A percentile compares a stretch with the other conserved stretches of the same genome.
These are phyloP conservation scores for Notolepis coatsorum DNA, from an alignment of 2,797 vertebrate genomes.

Conservation along the genomic window DNA sequence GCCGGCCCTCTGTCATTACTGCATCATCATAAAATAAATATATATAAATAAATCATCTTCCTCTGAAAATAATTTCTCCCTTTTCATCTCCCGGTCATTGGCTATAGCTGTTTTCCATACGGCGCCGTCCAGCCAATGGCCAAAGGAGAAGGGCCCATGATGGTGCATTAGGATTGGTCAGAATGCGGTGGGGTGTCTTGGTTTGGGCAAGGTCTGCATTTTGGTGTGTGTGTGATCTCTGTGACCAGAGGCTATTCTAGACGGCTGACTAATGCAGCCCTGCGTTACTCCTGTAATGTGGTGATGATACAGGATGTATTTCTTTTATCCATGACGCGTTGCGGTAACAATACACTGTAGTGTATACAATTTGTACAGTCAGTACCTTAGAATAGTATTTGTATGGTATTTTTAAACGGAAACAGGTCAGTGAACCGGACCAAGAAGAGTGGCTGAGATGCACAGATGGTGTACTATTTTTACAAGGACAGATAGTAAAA, in stretches of 20 bases:
- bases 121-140: constrained; percentile 45
- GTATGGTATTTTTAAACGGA: too few relatives aligned
- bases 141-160: constrained; percentile 25
- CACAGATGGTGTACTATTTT: too few relatives aligned
- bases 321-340: too few relatives aligned
- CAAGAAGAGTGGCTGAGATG: too few relatives aligned
- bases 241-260: constrained; percentile 65
- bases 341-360: too few relatives aligned
- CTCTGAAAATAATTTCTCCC: constrained; percentile 59
- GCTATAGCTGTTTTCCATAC: constrained; percentile 57
- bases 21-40: constrained; percentile 42
- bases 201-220: constrained; percentile 54
- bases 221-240: constrained; percentile 44
- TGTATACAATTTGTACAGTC: too few relatives aligned
- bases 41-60: constrained; percentile 37
- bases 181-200: constrained; percentile 45
- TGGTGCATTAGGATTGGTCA: constrained; percentile 58
- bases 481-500: too few relatives aligned
- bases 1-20: constrained; percentile 71
- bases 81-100: constrained; percentile 59
- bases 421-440: too few relatives aligned
- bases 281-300: constrained; percentile 53
- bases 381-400: too few relatives aligned
- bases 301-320: constrained; percentile 55
- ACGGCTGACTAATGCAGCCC: constrained; percentile 63